Percentiles rank a stretch among this genome's conserved stretches.
Conservation (phyloP, 2,797 vertebrate genomes). For the Morelia viridis region DNA sequence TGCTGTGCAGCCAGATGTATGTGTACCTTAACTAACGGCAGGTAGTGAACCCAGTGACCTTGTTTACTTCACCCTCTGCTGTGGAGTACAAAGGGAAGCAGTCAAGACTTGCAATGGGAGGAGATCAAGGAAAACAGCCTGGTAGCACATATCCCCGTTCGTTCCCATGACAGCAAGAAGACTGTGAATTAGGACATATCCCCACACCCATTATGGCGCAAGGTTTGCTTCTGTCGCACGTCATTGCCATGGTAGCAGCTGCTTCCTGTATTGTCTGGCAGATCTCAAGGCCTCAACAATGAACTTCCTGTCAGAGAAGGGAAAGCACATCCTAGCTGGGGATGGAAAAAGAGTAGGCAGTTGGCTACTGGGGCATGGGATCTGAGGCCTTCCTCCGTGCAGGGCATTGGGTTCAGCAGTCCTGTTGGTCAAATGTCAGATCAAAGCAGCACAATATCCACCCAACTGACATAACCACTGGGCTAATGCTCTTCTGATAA, state of each 20-base stretch:
- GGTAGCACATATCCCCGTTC: constrained; percentile 20
- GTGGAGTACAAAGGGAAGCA: constrained; percentile 25
- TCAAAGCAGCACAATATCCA: not conserved
- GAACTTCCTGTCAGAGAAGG: constrained; percentile 32
- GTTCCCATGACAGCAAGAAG: constrained; percentile 41
- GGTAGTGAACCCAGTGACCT: constrained; percentile 25
- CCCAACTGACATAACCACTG: not conserved
- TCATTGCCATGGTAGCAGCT: constrained; percentile 40
- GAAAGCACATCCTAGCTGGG: constrained; percentile 8
- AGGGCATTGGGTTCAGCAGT: constrained; percentile 1
- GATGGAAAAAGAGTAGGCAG: not conserved
- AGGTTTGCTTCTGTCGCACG: constrained; percentile 25
- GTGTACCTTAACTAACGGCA: not conserved
- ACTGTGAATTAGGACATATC: constrained; percentile 37
- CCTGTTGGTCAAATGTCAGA: not conserved
- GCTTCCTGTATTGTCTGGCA: constrained; percentile 40
- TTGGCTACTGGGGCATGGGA: not conserved
- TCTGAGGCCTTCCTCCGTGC: not conserved
- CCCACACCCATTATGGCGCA: constrained; percentile 41
- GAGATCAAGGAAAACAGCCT: constrained; percentile 14
- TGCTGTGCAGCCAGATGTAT: not conserved
- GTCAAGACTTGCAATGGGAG: constrained; percentile 40
- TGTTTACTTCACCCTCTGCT: constrained; percentile 26
- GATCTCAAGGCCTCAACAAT: constrained; percentile 24
- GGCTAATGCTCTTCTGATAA: not conserved